Evolutionary conservation across 2,113 vertebrate genomes (phyloP).

Genomic region (Vidua macroura): DNA sequence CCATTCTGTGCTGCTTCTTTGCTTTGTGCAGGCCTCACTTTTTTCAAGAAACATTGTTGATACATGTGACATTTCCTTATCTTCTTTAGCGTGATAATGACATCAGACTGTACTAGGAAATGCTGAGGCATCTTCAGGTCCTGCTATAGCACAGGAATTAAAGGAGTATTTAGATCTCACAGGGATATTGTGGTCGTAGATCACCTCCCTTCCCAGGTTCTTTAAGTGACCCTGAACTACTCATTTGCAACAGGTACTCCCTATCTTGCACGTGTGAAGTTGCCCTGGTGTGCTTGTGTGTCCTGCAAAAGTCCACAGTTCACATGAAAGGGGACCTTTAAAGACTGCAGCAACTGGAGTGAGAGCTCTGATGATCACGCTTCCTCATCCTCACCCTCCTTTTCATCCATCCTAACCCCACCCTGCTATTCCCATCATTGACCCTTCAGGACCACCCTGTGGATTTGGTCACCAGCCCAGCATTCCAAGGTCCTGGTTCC

Average conservation of each 20-base stretch:
- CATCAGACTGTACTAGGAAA: background rate
- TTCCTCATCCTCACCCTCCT: background rate
- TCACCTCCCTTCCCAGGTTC: background rate
- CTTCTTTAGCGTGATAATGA: background rate
- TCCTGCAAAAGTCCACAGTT: background rate
- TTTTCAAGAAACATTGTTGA: background rate
- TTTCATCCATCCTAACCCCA: background rate
- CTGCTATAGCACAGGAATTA: background rate
- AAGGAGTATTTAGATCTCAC: background rate
- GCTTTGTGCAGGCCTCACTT: background rate
- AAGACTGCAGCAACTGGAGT: background rate
- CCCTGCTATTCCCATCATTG: background rate
- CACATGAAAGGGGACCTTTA: background rate
- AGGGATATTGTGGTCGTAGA: background rate
- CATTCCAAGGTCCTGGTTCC: background rate
- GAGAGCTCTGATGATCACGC: background rate
- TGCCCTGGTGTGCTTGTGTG: background rate
- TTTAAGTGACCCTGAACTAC: background rate
- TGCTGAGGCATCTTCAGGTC: background rate
- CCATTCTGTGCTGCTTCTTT: background rate
- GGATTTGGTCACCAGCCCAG: background rate
- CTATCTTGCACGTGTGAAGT: background rate
- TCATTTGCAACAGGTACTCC: background rate
- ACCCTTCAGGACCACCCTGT: background rate
- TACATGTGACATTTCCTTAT: background rate